Conservation (phyloP, 2,888 invertebrate genomes). For the Thecophora atra region DNA sequence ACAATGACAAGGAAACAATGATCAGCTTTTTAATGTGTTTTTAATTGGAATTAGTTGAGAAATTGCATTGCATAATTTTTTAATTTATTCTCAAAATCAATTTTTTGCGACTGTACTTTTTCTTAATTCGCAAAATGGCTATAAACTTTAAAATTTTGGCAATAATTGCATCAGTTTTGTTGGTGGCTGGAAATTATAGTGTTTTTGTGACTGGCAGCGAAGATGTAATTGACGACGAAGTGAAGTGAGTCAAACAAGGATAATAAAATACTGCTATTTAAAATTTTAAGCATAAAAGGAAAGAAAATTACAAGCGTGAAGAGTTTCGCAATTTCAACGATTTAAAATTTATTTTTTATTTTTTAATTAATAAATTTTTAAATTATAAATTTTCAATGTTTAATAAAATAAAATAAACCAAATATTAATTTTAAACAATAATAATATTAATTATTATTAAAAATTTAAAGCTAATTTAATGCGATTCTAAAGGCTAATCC, state of each 20-base stretch:
- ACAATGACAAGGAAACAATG: background rate
- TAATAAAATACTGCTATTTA: background rate
- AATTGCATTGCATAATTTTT: background rate
- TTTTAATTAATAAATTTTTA: background rate
- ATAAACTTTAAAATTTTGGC: background rate
- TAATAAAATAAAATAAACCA: no score
- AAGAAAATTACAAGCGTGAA: no score
- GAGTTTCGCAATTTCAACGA: no score
- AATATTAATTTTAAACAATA: no score
- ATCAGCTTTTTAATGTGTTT: background rate
- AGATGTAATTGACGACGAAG: background rate
- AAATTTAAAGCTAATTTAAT: background rate
- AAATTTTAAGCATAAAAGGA: no score
- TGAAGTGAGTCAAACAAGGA: conserved; percentile 12
- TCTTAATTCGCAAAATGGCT: background rate
- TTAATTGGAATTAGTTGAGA: background rate
- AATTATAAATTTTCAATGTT: background rate
- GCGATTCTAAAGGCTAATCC: background rate
- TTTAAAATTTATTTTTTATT: no score
- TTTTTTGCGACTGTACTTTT: background rate
- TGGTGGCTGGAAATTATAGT: background rate
- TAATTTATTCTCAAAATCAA: background rate
- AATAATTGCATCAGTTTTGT: background rate
- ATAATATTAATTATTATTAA: no score
- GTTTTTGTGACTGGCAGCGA: conserved; percentile 9